phyloP scores from a whole-genome alignment of 2,888 invertebrate genomes.

The Hydrotaea cyrtoneurina region DNA sequence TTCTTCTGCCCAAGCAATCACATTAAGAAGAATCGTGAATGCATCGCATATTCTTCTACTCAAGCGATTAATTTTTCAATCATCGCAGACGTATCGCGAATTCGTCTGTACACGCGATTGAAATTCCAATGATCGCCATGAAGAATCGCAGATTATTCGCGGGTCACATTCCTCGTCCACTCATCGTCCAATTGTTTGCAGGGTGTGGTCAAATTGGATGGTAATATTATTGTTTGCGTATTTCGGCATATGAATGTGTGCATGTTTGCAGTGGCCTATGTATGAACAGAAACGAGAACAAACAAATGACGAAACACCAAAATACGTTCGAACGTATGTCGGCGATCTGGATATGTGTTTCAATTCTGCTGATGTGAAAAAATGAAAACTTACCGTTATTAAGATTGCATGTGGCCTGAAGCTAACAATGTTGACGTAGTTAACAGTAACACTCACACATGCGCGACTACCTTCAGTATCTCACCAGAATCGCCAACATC shows the following conservation, averaged over 20 bases:
- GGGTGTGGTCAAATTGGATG: slow-evolving; percentile 28
- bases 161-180: no score
- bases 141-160: no score
- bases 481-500: slow-evolving; percentile 1
- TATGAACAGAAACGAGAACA: background rate
- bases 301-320: slow-evolving; percentile 5
- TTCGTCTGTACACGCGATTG: no score
- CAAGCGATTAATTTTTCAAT: no score
- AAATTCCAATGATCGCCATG: no score
- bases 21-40: no score
- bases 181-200: no score
- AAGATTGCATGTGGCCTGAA: slow-evolving; percentile 61
- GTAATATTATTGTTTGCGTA: background rate
- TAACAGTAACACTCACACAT: slow-evolving; percentile 37
- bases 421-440: slow-evolving; percentile 59
- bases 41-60: no score
- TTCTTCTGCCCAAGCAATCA: no score
- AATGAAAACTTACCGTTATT: slow-evolving; percentile 30
- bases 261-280: background rate
- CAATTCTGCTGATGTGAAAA: background rate
- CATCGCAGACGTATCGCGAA: no score
- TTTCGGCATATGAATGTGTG: background rate
- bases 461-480: slow-evolving; percentile 31
- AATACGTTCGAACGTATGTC: background rate
- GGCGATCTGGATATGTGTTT: background rate